Evolutionary conservation across 2,797 vertebrate species (phyloP).

Genomic region (Coendou prehensilis): DNA sequence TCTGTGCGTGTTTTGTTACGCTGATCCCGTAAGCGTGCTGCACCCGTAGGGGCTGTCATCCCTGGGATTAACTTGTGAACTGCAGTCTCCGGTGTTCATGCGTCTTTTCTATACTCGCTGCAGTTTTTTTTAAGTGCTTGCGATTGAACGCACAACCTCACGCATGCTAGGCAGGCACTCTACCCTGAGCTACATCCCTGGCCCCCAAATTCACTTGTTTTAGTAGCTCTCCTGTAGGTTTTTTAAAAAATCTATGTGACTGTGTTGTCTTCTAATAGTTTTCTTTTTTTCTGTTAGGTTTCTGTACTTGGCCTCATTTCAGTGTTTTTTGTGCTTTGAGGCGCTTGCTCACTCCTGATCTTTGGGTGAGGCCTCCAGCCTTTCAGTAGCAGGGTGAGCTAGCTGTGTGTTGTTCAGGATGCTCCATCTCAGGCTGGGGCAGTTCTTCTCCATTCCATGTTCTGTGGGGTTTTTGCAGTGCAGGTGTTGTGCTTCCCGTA

Average conservation of each 20-base stretch:
- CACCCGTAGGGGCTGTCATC: background rate
- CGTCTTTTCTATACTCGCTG: too few species aligned
- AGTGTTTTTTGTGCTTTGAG: background rate
- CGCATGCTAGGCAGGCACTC: background rate
- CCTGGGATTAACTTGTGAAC: background rate
- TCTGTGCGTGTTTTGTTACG: rapidly evolving
- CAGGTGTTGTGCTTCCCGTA: background rate
- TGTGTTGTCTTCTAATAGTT: background rate
- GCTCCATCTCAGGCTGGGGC: background rate
- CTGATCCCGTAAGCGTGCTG: background rate
- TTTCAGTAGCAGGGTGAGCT: background rate
- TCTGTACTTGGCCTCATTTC: background rate
- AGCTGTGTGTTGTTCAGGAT: background rate
- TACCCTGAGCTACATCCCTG: background rate
- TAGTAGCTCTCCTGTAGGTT: background rate
- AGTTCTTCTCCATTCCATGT: background rate
- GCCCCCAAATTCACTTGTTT: background rate
- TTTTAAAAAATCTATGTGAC: background rate
- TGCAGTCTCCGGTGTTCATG: background rate
- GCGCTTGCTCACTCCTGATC: background rate
- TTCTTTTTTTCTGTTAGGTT: background rate
- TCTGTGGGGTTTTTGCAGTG: background rate
- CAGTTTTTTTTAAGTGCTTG: background rate
- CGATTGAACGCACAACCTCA: too few species aligned
- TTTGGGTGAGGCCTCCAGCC: background rate